These are phyloP conservation scores for Nomia melanderi DNA, from an alignment of 1,140 invertebrate species.

Conservation along the genomic window DNA sequence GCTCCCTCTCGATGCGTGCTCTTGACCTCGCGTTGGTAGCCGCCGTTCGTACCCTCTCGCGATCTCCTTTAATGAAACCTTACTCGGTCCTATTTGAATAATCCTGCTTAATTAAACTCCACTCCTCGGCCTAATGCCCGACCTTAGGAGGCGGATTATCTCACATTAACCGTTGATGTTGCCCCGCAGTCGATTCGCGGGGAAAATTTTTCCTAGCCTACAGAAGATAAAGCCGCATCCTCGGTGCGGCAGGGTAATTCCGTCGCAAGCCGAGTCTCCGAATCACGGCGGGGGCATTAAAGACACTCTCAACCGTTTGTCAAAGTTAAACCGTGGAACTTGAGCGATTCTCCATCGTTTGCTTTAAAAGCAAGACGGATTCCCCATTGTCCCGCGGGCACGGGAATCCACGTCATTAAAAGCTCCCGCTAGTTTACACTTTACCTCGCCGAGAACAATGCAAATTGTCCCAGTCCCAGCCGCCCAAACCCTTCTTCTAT, in stretches of 20 bases:
- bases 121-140: conserved; percentile 33
- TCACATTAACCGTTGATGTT: conserved; percentile 3
- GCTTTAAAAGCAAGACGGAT: conserved; percentile 5
- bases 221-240: background rate
- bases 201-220: background rate
- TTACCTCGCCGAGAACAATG: conserved; percentile 27
- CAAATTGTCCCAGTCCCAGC: conserved; percentile 12
- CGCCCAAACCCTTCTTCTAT: background rate
- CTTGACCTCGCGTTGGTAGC: too few relatives aligned
- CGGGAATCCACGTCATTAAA: conserved; percentile 10
- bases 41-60: background rate
- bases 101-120: conserved; percentile 70
- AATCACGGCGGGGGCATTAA: conserved; percentile 1
- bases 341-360: background rate
- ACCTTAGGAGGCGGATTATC: conserved; percentile 26
- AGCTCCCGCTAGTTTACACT: conserved; percentile 32
- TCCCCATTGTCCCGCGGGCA: background rate
- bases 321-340: background rate
- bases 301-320: background rate
- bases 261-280: background rate
- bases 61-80: conserved; percentile 66
- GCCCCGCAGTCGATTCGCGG: background rate
- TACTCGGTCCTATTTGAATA: conserved; percentile 61
- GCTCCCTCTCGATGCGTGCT: too few relatives aligned
- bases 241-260: too few relatives aligned